Evolutionary conservation across 2,797 vertebrate species (phyloP), one percentile per base, ranked within the genome.

Genomic region (Denticeps clupeoides): DNA sequence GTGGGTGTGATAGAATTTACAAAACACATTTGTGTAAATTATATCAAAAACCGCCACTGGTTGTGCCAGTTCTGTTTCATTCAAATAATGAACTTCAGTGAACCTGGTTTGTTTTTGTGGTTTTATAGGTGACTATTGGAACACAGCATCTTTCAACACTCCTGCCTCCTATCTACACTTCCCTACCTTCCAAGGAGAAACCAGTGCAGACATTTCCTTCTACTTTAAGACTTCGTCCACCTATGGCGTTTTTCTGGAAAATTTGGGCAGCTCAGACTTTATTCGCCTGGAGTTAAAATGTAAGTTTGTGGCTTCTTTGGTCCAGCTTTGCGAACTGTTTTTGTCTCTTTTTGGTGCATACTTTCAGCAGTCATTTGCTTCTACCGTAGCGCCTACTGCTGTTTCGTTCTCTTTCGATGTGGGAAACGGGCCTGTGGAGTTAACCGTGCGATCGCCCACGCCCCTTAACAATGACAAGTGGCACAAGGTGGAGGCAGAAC

Each of bases 171-270:
- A 80, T 69, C 84, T 98, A 35, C 89, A 93, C 64, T 94, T 97
- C 69, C 84, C 89, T 1, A 90, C 87, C 9, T 85, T 91, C 53
- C 83, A 85, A 79, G 89, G 80, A 7, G 89, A 94, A 66, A 89
- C 79, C 27, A 96, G 91, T 0, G 89, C 86, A 0, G 94, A 98
- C 61, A 87, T 98, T 58, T 94, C 91, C 29, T 98, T 98, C 79
- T 98, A 96, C 74, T 98, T 98, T 68, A 97, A 96, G 71, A 98
- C 92, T 0, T 86, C 93, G 0, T 89, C 88, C n/a, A 78, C 82
- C 0, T 80, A 88, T 0, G 93, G 93, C 4, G 86, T 97, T 40
- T 93, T 98, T 27, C 85, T 97, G 40, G 91, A 97, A 67, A 95
- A 89, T 54, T 67, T 90, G 42, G 93, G 93, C 18, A 82, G 84